phyloP scores from a whole-genome alignment of 2,113 vertebrate genomes.

The Ameiurus melas region DNA sequence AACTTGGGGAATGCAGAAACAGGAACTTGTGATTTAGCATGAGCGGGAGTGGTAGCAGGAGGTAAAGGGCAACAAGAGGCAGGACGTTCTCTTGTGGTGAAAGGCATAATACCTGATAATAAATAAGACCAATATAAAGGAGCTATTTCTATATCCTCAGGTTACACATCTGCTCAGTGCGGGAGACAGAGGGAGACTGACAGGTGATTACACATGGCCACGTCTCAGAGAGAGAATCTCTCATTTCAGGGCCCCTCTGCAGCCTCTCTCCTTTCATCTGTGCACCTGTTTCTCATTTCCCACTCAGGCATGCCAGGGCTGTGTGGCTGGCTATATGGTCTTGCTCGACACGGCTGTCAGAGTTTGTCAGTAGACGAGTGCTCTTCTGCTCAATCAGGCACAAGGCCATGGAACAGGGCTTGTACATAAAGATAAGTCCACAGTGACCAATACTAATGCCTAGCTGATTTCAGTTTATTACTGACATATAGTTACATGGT shows the following conservation, averaged over 20 bases:
- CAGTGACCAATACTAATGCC: neutral
- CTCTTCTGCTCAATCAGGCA: constrained; percentile 29
- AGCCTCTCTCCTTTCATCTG: constrained; percentile 56
- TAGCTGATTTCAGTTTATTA: neutral
- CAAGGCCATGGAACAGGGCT: neutral
- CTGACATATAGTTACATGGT: neutral
- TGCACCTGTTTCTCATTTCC: constrained; percentile 62
- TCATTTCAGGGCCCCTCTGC: constrained; percentile 49
- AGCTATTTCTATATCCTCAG: constrained; percentile 39
- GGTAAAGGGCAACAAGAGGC: constrained; percentile 41
- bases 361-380: constrained; percentile 47
- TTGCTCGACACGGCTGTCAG: constrained; percentile 53
- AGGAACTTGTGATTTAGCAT: constrained; percentile 24
- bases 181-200: constrained; percentile 39
- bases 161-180: constrained; percentile 45
- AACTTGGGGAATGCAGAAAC: constrained; percentile 13
- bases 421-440: constrained; percentile 19
- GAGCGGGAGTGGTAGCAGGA: constrained; percentile 54
- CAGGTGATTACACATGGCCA: constrained; percentile 50
- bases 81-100: constrained; percentile 35
- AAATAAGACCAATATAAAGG: constrained; percentile 34
- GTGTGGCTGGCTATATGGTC: constrained; percentile 24
- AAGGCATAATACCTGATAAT: constrained; percentile 36
- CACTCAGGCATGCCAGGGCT: constrained; percentile 46
- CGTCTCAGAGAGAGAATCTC: constrained; percentile 29